These are phyloP conservation scores for Boloria selene DNA, from an alignment of 2,888 invertebrate genomes.

Conservation along the genomic window DNA sequence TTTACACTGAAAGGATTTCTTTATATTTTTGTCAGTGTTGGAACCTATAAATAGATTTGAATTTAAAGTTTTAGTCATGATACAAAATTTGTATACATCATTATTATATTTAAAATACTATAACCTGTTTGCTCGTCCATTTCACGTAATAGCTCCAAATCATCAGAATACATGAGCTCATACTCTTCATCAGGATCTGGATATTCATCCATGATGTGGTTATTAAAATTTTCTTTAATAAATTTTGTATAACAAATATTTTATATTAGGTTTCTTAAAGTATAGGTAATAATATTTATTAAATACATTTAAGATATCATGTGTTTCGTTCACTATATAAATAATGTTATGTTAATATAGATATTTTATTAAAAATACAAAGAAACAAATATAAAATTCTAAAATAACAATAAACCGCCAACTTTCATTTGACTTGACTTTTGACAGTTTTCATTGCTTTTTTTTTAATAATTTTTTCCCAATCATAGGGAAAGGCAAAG, in stretches of 20 bases:
- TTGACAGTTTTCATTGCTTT: constrained; percentile 8
- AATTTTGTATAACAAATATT: not conserved
- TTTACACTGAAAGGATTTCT: constrained; percentile 48
- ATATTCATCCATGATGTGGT: constrained; percentile 73
- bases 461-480: too few relatives aligned
- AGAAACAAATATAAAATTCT: not conserved
- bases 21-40: not conserved
- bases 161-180: constrained; percentile 87
- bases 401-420: constrained; percentile 12
- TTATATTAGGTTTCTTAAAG: too few relatives aligned
- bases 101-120: too few relatives aligned
- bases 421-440: constrained; percentile 7
- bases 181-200: constrained; percentile 85
- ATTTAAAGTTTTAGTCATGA: not conserved
- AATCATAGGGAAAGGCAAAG: too few relatives aligned
- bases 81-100: too few relatives aligned
- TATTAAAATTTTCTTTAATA: not conserved
- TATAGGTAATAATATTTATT: not conserved
- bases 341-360: not conserved
- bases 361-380: not conserved
- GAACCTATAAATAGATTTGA: too few relatives aligned
- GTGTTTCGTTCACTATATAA: not conserved
- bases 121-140: constrained; percentile 58
- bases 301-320: not conserved
- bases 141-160: constrained; percentile 84